Evolutionary conservation across 1,140 invertebrate genomes (phyloP).

Genomic region (Orius insidiosus): DNA sequence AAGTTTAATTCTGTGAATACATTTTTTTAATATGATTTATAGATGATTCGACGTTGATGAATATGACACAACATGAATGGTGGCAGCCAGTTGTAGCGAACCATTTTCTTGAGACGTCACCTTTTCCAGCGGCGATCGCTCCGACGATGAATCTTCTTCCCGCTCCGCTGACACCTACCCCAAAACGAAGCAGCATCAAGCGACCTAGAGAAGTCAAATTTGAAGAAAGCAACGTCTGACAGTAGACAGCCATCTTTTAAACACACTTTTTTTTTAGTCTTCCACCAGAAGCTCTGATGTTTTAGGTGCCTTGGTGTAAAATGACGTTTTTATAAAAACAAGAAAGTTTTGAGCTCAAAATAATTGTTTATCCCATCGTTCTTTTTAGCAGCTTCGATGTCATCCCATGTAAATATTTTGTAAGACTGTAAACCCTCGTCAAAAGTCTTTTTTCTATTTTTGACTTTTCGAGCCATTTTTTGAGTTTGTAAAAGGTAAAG

Average conservation of each 20-base stretch:
- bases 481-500: too few species aligned
- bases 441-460: too few species aligned
- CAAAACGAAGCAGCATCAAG: constrained; percentile 24
- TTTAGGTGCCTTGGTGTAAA: too few species aligned
- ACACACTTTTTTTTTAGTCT: background rate
- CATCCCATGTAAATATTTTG: too few species aligned
- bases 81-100: constrained; percentile 42
- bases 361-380: background rate
- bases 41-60: constrained; percentile 24
- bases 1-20: constrained; percentile 15
- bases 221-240: constrained; percentile 26
- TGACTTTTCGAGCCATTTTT: too few species aligned
- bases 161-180: constrained; percentile 24
- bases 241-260: background rate
- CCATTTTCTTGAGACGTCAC: constrained; percentile 40
- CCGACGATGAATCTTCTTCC: constrained; percentile 9
- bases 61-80: constrained; percentile 26
- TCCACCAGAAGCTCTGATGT: background rate
- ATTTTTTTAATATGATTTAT: constrained; percentile 14
- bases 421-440: too few species aligned
- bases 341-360: background rate
- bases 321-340: background rate
- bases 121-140: constrained; percentile 26
- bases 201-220: constrained; percentile 35
- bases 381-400: too few species aligned